phyloP scores from a whole-genome alignment of 2,113 vertebrate species.

The Sceloporus undulatus region DNA sequence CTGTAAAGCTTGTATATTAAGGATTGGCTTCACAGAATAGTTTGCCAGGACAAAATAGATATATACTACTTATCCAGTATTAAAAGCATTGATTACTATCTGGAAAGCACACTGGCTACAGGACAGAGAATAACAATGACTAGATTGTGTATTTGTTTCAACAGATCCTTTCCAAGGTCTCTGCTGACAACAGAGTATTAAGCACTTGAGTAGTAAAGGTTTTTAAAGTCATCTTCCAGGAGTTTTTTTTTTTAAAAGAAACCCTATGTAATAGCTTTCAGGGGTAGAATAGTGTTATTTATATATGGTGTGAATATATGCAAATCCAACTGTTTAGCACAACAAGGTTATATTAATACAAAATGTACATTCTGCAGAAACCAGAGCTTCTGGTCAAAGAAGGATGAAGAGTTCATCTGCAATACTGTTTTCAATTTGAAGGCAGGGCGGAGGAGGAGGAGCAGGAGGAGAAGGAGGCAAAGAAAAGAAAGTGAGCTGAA shows the following conservation, averaged over 20 bases:
- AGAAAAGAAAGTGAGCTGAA: conserved; percentile 27
- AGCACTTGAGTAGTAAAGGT: neutral
- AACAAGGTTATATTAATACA: neutral
- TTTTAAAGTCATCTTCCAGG: neutral
- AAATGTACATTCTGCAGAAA: neutral
- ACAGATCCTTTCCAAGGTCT: neutral
- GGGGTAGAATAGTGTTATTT: neutral
- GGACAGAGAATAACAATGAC: neutral
- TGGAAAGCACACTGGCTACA: neutral
- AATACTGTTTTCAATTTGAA: neutral
- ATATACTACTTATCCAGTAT: neutral
- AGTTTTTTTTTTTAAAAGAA: neutral
- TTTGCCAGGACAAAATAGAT: neutral
- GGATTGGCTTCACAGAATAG: too few species aligned
- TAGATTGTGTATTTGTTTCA: neutral
- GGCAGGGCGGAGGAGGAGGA: neutral
- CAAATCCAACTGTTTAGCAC: neutral
- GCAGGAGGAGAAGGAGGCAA: neutral
- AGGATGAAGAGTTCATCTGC: neutral
- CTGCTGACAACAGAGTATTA: neutral
- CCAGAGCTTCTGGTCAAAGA: neutral
- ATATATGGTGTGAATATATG: neutral
- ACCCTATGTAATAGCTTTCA: neutral
- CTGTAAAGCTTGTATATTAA: neutral
- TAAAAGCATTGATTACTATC: neutral